phyloP scores from a whole-genome alignment of 1,140 invertebrate genomes.

The Phenacoccus solenopsis region DNA sequence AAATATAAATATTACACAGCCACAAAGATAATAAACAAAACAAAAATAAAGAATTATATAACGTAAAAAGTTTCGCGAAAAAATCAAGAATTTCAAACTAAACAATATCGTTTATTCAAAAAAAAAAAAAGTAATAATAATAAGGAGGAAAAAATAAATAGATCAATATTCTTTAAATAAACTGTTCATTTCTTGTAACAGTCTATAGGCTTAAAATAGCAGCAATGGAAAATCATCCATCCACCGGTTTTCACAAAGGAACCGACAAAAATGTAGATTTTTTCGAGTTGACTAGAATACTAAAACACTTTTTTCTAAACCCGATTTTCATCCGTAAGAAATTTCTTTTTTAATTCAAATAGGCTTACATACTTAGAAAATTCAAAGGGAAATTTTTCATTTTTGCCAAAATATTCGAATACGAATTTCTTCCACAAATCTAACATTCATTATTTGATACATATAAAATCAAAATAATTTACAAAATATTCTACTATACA shows the following conservation, averaged over 20 bases:
- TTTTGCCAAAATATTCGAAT: neutral
- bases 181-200: too few species aligned
- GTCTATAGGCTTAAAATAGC: neutral
- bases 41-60: neutral
- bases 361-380: too few species aligned
- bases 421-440: neutral
- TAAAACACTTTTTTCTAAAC: neutral
- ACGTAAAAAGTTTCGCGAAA: constrained; percentile 9
- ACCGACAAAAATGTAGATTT: neutral
- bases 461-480: neutral
- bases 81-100: constrained; percentile 9
- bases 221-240: constrained; percentile 2
- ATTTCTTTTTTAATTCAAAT: too few species aligned
- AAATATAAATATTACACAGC: constrained; percentile 10
- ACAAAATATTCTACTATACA: neutral
- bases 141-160: neutral
- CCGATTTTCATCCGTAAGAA: neutral
- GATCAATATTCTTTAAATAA: neutral
- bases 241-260: too few species aligned
- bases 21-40: constrained; percentile 16
- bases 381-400: neutral
- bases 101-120: neutral
- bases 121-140: constrained; percentile 7
- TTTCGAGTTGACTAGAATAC: neutral
- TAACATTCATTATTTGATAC: neutral